Evolutionary conservation across 2,888 invertebrate genomes (phyloP), one percentile per base, ranked within the genome.

Genomic region (Nymphalis c-album): DNA sequence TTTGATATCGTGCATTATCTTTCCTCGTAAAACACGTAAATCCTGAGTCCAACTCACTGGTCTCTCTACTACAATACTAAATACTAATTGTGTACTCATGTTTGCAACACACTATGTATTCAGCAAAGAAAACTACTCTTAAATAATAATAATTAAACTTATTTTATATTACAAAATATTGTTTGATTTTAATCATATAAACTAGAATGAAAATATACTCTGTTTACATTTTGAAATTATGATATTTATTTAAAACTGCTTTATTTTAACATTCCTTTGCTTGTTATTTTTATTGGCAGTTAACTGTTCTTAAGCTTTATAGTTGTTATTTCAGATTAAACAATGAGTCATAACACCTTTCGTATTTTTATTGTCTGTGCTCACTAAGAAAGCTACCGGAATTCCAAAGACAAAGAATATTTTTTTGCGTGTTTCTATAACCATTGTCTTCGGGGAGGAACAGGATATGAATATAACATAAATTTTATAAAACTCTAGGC

Each of bases 321-420:
- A 45, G 50, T 46, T 67, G 48, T 67, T 69, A 55, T 64, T 46
- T 20, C 57, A 13, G 47, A 47, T 20, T 26, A 46, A 55, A 66
- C 70, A 67, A 67, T 70, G 63, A 67, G 20, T 63, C 69, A 66
- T 69, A 69, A 69, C 64, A 61, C 61, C 57, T 58, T 61, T 61
- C 48, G 64, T 66, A 31, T 58, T 64, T 50, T 67, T 67, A 67
- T 64, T 70, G 64, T 70, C 61, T 60, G 48, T 67, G 63, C 46
- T 60, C 57, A 61, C 26, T 40, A 64, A 46, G 63, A 67, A 48
- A 69, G 69, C 67, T 69, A 67, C 69, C 64, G 62, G 60, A 58
- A n/a, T 47, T 59, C 20, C 64, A 58, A 58, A 67, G 67, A 61
- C 58, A 62, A 57, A 63, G 46, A 55, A 35, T n/a, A 50, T 67